A percentile compares a stretch with the other conserved stretches of the same genome.
phyloP scores from a whole-genome alignment of 2,888 invertebrate species.

The Andrena fulva region DNA sequence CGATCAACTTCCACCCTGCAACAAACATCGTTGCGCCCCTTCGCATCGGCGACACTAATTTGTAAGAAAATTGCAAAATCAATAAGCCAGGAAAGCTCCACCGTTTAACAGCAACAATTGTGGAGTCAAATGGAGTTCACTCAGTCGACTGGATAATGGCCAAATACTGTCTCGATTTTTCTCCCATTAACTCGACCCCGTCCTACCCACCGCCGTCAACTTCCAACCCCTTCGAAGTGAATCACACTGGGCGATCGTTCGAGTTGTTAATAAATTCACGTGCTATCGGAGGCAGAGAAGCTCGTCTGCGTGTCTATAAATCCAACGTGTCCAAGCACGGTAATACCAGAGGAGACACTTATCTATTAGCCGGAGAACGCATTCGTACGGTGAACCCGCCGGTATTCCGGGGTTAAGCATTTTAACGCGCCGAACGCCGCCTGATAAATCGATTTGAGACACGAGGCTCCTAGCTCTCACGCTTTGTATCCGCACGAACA shows the following conservation, averaged over 20 bases:
- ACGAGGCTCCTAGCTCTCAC: conserved; percentile 55
- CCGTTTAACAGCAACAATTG: too few species aligned
- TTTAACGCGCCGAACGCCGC: conserved; percentile 40
- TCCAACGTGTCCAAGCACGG: background rate
- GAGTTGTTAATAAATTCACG: conserved; percentile 23
- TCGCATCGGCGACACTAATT: background rate
- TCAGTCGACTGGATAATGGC: background rate
- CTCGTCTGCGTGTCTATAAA: conserved; percentile 17
- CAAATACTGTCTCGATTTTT: background rate
- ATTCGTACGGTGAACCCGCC: conserved; percentile 30
- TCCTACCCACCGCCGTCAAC: background rate
- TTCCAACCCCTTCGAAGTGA: background rate
- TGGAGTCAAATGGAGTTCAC: too few species aligned
- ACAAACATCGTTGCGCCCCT: background rate
- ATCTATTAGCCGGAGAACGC: conserved; percentile 43
- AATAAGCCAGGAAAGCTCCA: background rate
- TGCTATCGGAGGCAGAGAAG: background rate
- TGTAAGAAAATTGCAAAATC: conserved; percentile 1
- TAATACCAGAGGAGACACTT: conserved; percentile 32
- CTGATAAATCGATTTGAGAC: conserved; percentile 51
- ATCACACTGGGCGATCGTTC: background rate
- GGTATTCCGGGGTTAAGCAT: conserved; percentile 54
- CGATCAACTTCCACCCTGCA: background rate
- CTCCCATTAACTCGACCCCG: background rate
- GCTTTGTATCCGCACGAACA: conserved; percentile 37